Percentiles rank a stretch among this genome's conserved stretches.
Conservation (phyloP, 2,797 vertebrate genomes). For the Lacerta agilis region DNA sequence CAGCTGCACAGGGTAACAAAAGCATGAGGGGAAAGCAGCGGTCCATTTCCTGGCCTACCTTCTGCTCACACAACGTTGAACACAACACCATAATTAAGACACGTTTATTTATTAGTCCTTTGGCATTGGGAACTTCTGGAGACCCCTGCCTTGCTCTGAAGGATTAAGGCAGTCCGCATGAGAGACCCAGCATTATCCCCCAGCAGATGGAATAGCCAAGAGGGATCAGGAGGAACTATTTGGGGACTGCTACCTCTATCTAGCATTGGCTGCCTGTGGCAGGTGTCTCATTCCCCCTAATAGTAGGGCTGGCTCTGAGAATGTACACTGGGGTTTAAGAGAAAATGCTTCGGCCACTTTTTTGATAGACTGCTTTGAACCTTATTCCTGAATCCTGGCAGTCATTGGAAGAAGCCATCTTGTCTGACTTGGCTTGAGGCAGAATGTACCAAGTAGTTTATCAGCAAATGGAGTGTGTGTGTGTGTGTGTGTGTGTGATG, state of each 20-base stretch:
- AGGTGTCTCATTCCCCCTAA: not conserved
- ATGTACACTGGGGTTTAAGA: not conserved
- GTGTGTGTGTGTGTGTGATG: no score
- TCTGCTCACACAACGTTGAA: no score
- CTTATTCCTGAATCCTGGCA: not conserved
- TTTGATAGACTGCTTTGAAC: no score
- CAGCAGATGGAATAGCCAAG: no score
- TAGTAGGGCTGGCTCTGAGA: not conserved
- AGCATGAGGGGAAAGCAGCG: no score
- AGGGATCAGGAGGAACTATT: no score
- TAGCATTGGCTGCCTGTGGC: no score
- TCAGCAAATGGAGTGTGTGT: not conserved
- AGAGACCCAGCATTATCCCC: no score
- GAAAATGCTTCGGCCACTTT: not conserved
- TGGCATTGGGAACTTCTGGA: not conserved
- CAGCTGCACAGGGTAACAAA: no score
- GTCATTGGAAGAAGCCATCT: not conserved
- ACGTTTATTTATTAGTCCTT: not conserved
- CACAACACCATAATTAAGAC: not conserved
- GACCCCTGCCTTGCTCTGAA: not conserved
- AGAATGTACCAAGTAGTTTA: not conserved
- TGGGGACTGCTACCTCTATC: no score
- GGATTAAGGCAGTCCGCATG: not conserved
- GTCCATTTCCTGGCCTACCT: no score
- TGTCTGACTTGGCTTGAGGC: not conserved